Evolutionary conservation across 2,113 vertebrate species (phyloP).

Genomic region (Phyllostomus hastatus): DNA sequence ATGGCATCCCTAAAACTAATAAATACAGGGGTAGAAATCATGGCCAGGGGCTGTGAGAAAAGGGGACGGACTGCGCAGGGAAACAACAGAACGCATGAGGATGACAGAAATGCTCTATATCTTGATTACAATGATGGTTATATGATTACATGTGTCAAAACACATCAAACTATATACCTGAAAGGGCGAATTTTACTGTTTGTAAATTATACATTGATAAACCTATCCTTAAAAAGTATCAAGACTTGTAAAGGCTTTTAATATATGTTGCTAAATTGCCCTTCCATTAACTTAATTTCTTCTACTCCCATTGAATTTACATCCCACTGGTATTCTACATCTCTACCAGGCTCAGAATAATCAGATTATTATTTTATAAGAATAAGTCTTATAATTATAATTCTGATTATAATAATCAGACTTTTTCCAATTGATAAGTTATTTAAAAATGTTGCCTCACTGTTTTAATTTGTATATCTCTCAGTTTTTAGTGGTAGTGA

Average conservation of each 20-base stretch:
- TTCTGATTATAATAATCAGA: not conserved
- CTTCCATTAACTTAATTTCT: conserved; percentile 12
- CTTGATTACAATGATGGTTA: not conserved
- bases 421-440: not conserved
- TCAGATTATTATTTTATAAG: not conserved
- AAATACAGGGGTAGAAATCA: not conserved
- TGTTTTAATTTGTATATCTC: not conserved
- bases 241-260: conserved; percentile 21
- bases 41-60: not conserved
- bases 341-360: not conserved
- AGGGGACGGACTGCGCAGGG: not conserved
- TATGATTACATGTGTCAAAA: not conserved
- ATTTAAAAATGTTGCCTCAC: not conserved
- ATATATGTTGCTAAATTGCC: not conserved
- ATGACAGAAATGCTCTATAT: not conserved
- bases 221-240: not conserved
- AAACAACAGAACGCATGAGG: not conserved
- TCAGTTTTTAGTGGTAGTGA: not conserved
- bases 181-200: not conserved
- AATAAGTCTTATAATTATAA: too few species aligned
- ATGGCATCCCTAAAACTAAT: not conserved
- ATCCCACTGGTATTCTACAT: not conserved
- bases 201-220: conserved; percentile 17
- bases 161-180: not conserved
- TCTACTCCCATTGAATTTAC: not conserved